Evolutionary conservation across 23 tunicate genomes (phyloP).

Genomic region (Styela plicata): DNA sequence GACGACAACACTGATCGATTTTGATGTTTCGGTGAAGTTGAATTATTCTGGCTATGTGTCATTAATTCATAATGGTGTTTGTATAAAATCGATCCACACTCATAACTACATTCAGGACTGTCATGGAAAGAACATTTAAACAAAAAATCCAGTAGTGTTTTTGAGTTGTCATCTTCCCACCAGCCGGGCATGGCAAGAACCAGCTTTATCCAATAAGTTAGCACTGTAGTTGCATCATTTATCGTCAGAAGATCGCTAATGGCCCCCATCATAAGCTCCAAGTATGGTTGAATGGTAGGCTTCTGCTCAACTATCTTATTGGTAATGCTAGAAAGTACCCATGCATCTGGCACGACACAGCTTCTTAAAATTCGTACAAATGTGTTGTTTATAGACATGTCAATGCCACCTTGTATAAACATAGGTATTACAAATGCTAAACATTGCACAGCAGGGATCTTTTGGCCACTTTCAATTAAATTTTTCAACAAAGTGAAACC

Average conservation of each 20-base stretch:
- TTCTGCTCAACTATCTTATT: conserved; percentile 13
- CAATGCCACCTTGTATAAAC: conserved; percentile 49
- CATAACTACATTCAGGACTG: conserved; percentile 36
- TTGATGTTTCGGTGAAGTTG: conserved; percentile 16
- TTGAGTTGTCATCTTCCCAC: conserved; percentile 52
- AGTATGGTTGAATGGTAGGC: not conserved
- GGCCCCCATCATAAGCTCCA: conserved; percentile 3
- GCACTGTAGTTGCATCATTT: not conserved
- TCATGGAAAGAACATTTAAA: conserved; percentile 42
- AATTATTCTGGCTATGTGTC: conserved; percentile 7
- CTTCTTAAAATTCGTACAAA: not conserved
- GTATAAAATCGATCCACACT: not conserved
- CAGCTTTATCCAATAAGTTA: conserved; percentile 70
- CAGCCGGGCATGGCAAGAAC: conserved; percentile 51
- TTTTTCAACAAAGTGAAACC: conserved; percentile 41
- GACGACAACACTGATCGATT: conserved; percentile 34
- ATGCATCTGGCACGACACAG: not conserved
- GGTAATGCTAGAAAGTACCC: conserved; percentile 4
- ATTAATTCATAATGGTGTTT: conserved; percentile 6
- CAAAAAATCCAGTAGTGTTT: conserved; percentile 51
- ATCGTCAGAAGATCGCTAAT: not conserved
- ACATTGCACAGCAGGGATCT: conserved; percentile 41
- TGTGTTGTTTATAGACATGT: conserved; percentile 41
- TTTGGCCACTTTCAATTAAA: conserved; percentile 41
- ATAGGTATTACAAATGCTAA: conserved; percentile 52